Base-by-base conservation (phyloP, 2,888 invertebrate species). In the Lasioglossum leucozonium region DNA sequence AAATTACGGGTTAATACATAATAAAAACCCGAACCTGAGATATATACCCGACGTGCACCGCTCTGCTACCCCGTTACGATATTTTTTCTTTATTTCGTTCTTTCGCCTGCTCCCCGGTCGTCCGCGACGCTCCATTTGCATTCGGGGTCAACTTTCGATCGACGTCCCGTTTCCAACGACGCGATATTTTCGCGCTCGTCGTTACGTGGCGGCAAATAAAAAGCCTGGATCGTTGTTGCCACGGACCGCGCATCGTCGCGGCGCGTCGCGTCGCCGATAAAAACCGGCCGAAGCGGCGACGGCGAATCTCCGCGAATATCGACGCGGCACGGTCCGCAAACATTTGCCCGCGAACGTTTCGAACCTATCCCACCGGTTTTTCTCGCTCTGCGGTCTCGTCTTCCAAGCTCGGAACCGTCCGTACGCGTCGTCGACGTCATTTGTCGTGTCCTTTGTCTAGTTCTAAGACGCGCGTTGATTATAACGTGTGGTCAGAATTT, bases 301-400 rank as follows among this genome's bases (percentile, higher is more conserved):
- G 22, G 44, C 42, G 82, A 87, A 91, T 88, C 89, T 86, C 67
- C 62, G 62, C n/a, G 85, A 84, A 65, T 82, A 79, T 75, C 82
- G 81, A 65, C 72, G 67, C 72, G 85, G 88, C 92, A 91, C 93
- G 92, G 90, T 91, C 91, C 83, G 76, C 90, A 91, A 91, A 91
- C 88, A 91, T 91, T 91, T 91, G 84, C 83, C 87, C 80, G 34
- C 37, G 65, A 83, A 76, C 77, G 65, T 84, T 82, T 82, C 37
- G 83, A 58, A 79, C 65, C 81, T 74, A 65, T 82, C 79, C 47
- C 47, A n/a, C 55, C 47, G 44, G 30, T 13, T 82, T 72, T 47
- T 62, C 18, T 4, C 6, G 69, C 74, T 51, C 22, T 51, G 22
- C 47, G 22, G 47, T 0, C 51, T 51, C 51, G n/a, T 51, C n/a